These are phyloP conservation scores for Agrotis ipsilon DNA, from an alignment of 2,888 invertebrate species.

Conservation along the genomic window DNA sequence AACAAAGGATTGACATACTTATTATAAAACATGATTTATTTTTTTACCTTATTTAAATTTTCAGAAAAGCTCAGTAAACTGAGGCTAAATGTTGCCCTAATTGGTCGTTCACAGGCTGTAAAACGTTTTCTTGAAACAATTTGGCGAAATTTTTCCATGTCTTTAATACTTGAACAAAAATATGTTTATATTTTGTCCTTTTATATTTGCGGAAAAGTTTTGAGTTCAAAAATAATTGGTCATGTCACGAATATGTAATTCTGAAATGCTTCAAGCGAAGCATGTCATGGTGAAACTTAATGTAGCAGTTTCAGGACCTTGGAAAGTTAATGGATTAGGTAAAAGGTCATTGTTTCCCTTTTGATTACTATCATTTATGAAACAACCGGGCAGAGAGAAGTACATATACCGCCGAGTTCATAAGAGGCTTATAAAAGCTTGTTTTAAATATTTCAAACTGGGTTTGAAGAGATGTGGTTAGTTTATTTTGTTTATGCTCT, in stretches of 20 bases:
- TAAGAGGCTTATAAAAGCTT: conserved; percentile 50
- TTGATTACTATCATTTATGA: conserved; percentile 32
- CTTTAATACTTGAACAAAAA: not conserved
- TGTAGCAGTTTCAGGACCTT: conserved; percentile 8
- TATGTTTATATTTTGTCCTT: not conserved
- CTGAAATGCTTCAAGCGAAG: conserved; percentile 16
- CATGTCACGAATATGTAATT: conserved; percentile 32
- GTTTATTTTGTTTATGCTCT: too few species aligned
- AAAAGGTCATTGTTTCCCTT: conserved; percentile 40
- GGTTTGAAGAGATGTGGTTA: conserved; percentile 4
- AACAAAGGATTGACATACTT: conserved; percentile 18
- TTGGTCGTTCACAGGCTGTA: not conserved
- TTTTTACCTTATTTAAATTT: conserved; percentile 20
- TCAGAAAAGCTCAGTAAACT: conserved; percentile 7
- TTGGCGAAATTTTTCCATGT: too few species aligned
- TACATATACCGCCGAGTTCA: conserved; percentile 18
- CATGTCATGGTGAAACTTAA: conserved; percentile 24
- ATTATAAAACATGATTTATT: conserved; percentile 21
- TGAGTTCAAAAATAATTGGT: conserved; percentile 32
- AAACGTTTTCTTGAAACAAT: not conserved
- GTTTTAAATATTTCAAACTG: conserved; percentile 26
- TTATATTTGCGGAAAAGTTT: conserved; percentile 19
- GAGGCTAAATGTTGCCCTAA: conserved; percentile 2
- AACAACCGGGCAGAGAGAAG: conserved; percentile 1
- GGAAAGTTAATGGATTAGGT: conserved; percentile 32